Evolutionary conservation across 92 coral and sea anemone species (phyloP).

Genomic region (Ricordea florida): DNA sequence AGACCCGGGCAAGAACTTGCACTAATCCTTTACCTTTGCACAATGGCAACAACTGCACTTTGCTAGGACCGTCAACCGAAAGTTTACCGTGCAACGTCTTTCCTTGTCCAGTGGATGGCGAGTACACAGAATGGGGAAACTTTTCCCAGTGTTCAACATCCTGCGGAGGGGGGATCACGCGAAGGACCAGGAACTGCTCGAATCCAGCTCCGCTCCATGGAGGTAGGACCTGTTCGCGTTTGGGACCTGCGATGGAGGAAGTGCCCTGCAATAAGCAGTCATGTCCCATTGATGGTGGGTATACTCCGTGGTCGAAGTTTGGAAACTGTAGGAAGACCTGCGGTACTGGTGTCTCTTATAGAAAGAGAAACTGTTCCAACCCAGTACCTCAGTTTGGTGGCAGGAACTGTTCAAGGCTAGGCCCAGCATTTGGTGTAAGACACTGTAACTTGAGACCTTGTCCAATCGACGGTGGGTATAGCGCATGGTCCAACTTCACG

Average conservation of each 20-base stretch:
- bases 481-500: slow-evolving; percentile 61
- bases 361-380: slow-evolving; percentile 71
- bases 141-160: slow-evolving; percentile 63
- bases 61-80: slow-evolving; percentile 45
- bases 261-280: slow-evolving; percentile 53
- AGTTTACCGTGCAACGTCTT: slow-evolving; percentile 41
- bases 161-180: slow-evolving; percentile 68
- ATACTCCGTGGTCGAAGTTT: slow-evolving; percentile 70
- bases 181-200: slow-evolving; percentile 60
- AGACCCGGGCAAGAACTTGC: slow-evolving; percentile 54
- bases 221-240: slow-evolving; percentile 57
- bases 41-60: slow-evolving; percentile 53
- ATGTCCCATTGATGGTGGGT: slow-evolving; percentile 86
- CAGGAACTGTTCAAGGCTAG: slow-evolving; percentile 61
- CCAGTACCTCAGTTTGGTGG: slow-evolving; percentile 87
- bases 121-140: slow-evolving; percentile 63
- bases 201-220: slow-evolving; percentile 68
- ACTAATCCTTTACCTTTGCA: slow-evolving; percentile 58
- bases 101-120: slow-evolving; percentile 80
- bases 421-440: slow-evolving; percentile 50
- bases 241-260: slow-evolving; percentile 51
- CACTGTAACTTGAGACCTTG: slow-evolving; percentile 65
- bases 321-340: slow-evolving; percentile 69
- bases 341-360: slow-evolving; percentile 63
- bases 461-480: slow-evolving; percentile 69